Evolutionary conservation across 92 coral and sea anemone genomes (phyloP), one percentile per base, ranked within the genome.

Genomic region (Epizoanthus illoricatus): DNA sequence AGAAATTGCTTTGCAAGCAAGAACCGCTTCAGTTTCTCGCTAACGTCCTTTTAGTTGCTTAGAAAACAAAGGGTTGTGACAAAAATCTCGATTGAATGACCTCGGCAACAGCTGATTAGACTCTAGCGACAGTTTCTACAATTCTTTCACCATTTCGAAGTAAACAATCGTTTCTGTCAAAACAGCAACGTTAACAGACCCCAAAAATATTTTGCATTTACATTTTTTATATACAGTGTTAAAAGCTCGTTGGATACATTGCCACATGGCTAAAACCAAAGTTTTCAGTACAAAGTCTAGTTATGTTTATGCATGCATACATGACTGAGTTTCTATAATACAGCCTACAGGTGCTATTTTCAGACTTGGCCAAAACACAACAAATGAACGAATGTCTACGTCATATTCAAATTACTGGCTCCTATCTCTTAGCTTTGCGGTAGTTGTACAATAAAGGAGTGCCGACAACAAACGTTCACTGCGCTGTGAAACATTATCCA

Each of bases 321-420:
- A 39, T 75, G 81, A 52, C 56, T 10, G 56, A 49, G 56, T 49
- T 49, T 40, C 52, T 75, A 39, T 75, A 47, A 75, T 40, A 39
- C 68, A 45, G 49, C 7, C 6, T 58, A 52, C 81, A 75, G 81
- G 81, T 75, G 81, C 62, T 75, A 75, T 75, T 24, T 68, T 68
- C 81, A 60, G 40, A 75, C 39, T 16, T 52, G 12, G 24, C 49
- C 23, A 43, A 75, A 59, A 28, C 54, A 49, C 60, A 57, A 58
- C n/a, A 36, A 36, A 59, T 60, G 54, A 75, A 59, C 56, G 59
- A 74, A 56, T 23, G 49, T 56, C 54, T 55, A n/a, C 80, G 56
- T 75, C 56, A 58, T 39, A 58, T 75, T 75, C 65, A 57, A 75
- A 75, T 75, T 60, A 58, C 60, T 40, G 69, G 18, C 39, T 60